Evolutionary conservation across 2,888 invertebrate species (phyloP), one percentile per base, ranked within the genome.

Genomic region (Pachymerium ferrugineum): DNA sequence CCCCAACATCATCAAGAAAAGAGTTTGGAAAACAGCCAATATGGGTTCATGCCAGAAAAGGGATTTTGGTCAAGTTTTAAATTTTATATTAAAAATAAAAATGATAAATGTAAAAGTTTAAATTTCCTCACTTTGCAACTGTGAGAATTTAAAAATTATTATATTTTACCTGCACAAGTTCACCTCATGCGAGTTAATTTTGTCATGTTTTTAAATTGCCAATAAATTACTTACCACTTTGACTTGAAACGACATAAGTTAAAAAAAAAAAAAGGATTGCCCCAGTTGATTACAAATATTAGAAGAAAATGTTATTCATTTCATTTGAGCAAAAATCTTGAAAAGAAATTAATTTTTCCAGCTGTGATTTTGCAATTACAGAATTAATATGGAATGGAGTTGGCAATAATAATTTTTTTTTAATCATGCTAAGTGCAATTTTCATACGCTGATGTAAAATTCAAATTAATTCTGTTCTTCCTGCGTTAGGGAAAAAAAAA

Each of bases 1-100:
- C 62, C 62, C 62, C 62, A 62, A 25, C 62, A 62, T 62, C 28
- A 62, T 62, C 62, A 62, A 62, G 62, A 10, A 62, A 25, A 62
- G n/a, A 25, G 22, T 62, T 62, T 62, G 62, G 62, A 62, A 28
- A 5, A 10, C 22, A 62, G 62, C 62, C 62, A 62, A 62, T 28
- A 62, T 62, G 62, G 62, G 62, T 1, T 62, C 10, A 62, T 62
- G 62, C 62, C 62, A 62, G 62, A 28, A 62, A 28, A 28, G 25
- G 28, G 8, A 22, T 62, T 62, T 62, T n/a, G 4, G 10, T 25
- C 22, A 5, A 8, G 25, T 25, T 28, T 3, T 25, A 22, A 10
- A 25, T 62, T 62, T 28, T 25, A 14, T 62, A 25, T 62, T 62
- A 28, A 54, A 54, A 16, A 54, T 22, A 54, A 54, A 54, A 54